Base-by-base conservation (phyloP, 2,797 vertebrate genomes). In the Helostoma temminkii region DNA sequence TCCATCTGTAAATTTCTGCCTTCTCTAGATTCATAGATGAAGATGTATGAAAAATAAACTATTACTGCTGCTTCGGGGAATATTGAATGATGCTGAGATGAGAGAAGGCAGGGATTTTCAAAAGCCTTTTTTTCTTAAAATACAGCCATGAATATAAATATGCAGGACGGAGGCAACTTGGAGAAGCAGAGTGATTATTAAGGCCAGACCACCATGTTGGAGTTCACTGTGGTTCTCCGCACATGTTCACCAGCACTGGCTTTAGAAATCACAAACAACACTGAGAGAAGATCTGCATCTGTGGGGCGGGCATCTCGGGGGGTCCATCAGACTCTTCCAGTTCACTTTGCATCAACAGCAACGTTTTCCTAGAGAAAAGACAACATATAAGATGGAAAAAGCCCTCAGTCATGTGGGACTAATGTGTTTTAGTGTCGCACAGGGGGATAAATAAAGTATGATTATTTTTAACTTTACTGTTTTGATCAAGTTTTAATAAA, bases 281-380 rank as follows among this genome's bases (percentile, higher is more conserved):
- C 5, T 12, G 50, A 69, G 1, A 48, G 14, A 53, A 37, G 57
- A 56, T 54, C 63, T 66, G 73, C 55, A 49, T 62, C 26, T 5
- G 32, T 16, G 15, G 6, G n/a, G 6, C 4, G 39, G 55, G 36
- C 41, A 50, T 19, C 25, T 19, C 9, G 25, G 3, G 6, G 22
- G 54, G n/a, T 64, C 41, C 46, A 37, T 61, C 43, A 21, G 34
- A 50, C 30, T 64, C 37, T 8, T 61, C 48, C 16, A 68, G 56
- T 74, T 84, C 58, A 69, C 5, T 58, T 74, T 68, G 26, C 28
- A 59, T 28, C 49, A 69, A 68, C 71, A 78, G 73, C 36, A 50
- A 19, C 45, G 26, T 57, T 18, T 72, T 74, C 59, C 84, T 89
- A 21, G 11, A 76, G 57, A 36, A 68, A 52, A 60, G 1, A 78